These are phyloP conservation scores for Apoderus coryli DNA, from an alignment of 2,888 invertebrate genomes.

Conservation along the genomic window DNA sequence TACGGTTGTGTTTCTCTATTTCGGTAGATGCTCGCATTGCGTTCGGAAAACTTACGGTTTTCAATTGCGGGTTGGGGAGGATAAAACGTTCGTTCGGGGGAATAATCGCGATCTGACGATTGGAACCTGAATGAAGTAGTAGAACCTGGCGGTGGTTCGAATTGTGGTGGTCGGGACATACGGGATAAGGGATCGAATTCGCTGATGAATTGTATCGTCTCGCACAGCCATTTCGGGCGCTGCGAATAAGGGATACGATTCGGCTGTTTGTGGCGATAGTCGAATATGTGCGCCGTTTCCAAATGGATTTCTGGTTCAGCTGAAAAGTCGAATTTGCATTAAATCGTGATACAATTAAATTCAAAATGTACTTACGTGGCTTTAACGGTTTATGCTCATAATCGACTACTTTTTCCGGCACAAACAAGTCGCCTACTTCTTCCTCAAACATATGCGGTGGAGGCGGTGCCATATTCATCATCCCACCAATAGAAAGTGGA, in stretches of 20 bases:
- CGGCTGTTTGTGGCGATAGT: slow-evolving; percentile 49
- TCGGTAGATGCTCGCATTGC: too few species aligned
- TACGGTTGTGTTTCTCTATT: too few species aligned
- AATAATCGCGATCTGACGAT: too few species aligned
- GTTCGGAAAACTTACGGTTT: too few species aligned
- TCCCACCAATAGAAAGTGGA: neutral
- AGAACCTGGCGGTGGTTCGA: slow-evolving; percentile 18
- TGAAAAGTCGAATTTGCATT: slow-evolving; percentile 18
- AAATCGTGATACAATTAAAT: neutral
- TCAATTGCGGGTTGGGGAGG: too few species aligned
- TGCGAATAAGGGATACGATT: slow-evolving; percentile 32
- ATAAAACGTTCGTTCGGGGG: too few species aligned
- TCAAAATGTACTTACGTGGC: slow-evolving; percentile 37
- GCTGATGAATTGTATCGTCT: slow-evolving; percentile 25
- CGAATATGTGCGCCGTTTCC: slow-evolving; percentile 51
- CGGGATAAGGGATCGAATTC: slow-evolving; percentile 27
- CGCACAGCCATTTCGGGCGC: slow-evolving; percentile 29
- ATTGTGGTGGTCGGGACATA: slow-evolving; percentile 11
- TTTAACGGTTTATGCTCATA: slow-evolving; percentile 50
- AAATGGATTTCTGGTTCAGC: slow-evolving; percentile 35
- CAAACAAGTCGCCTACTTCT: slow-evolving; percentile 29
- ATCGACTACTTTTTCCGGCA: slow-evolving; percentile 50
- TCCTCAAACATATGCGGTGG: slow-evolving; percentile 8
- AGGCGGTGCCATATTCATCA: neutral
- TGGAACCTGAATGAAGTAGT: too few species aligned